A percentile compares a stretch with the other conserved stretches of the same genome.
These are phyloP conservation scores for Holothuria leucospilota DNA, from an alignment of 53 echinoderm and acorn worm species.

Conservation along the genomic window DNA sequence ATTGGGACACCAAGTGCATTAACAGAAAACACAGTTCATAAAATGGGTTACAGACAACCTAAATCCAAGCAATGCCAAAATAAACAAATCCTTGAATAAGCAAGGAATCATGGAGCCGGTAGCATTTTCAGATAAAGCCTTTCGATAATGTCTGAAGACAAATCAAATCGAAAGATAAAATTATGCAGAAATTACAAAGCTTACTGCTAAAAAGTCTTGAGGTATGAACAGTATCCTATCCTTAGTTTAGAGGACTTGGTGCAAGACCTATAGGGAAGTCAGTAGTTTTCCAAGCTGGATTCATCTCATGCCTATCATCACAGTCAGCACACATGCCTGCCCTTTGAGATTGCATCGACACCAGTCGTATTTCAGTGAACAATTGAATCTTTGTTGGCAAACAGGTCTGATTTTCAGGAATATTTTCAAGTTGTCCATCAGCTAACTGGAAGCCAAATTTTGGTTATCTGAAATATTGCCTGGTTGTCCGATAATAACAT, in stretches of 20 bases:
- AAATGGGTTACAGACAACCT: too few relatives aligned
- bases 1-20: too few relatives aligned
- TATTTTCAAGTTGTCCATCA: too few relatives aligned
- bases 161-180: conserved; percentile 60
- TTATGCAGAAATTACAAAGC: conserved; percentile 54
- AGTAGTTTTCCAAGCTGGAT: conserved; percentile 50
- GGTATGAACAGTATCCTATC: conserved; percentile 62
- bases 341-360: conserved; percentile 54
- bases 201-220: conserved; percentile 63
- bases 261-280: conserved; percentile 30
- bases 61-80: not conserved
- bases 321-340: conserved; percentile 52
- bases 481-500: too few relatives aligned
- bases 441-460: too few relatives aligned
- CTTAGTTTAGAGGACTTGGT: conserved; percentile 50
- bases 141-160: conserved; percentile 42
- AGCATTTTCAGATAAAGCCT: too few relatives aligned
- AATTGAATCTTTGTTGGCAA: conserved; percentile 35
- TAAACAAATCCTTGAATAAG: conserved; percentile 56
- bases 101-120: not conserved
- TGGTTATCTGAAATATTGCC: too few relatives aligned
- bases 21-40: too few relatives aligned
- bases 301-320: conserved; percentile 68
- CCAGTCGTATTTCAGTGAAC: conserved; percentile 60
- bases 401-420: too few relatives aligned